A percentile compares a stretch with the other conserved stretches of the same genome.
These are phyloP conservation scores for Molossus molossus DNA, from an alignment of 2,797 vertebrate species.

Conservation along the genomic window DNA sequence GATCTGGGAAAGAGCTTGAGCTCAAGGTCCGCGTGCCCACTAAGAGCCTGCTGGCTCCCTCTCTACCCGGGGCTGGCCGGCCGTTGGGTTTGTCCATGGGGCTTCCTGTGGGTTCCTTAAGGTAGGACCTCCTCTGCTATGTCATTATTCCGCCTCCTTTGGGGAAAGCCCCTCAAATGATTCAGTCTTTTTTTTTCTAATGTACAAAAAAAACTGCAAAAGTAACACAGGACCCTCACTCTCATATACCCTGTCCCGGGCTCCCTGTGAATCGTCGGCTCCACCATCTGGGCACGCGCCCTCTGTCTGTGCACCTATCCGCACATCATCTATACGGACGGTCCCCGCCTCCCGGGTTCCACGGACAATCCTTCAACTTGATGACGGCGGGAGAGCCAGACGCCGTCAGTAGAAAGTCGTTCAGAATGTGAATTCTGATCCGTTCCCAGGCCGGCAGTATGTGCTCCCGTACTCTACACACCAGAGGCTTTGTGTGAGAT, in stretches of 20 bases:
- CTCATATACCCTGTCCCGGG: background rate
- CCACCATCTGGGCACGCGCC: rapidly evolving
- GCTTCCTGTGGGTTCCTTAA: background rate
- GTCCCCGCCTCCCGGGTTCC: background rate
- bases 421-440: rapidly evolving
- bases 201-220: constrained; percentile 5
- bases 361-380: rapidly evolving
- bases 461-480: background rate
- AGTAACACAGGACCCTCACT: background rate
- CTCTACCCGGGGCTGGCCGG: background rate
- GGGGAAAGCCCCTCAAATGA: background rate
- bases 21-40: rapidly evolving
- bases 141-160: background rate
- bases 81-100: background rate
- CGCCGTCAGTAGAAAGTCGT: rapidly evolving
- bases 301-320: rapidly evolving
- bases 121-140: background rate
- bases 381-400: rapidly evolving
- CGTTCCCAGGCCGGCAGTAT: rapidly evolving
- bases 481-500: background rate
- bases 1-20: background rate
- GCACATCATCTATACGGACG: rapidly evolving
- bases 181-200: background rate
- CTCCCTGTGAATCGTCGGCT: background rate
- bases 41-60: background rate